These are phyloP conservation scores for Hyperopisus bebe DNA, from an alignment of 2,113 vertebrate genomes.

Conservation along the genomic window DNA sequence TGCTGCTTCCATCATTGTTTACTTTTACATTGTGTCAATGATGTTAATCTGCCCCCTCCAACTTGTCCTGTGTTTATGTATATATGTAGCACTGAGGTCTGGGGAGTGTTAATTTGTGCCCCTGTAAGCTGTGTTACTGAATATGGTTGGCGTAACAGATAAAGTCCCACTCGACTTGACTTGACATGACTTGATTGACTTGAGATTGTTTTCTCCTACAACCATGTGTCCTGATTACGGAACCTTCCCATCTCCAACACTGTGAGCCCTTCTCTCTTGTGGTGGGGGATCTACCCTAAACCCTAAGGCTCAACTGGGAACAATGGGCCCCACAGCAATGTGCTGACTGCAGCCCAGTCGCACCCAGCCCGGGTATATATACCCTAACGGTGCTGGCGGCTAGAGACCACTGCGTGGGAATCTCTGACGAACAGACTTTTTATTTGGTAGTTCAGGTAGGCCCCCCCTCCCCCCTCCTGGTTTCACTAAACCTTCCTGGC, in stretches of 20 bases:
- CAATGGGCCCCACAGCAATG: slow-evolving; percentile 63
- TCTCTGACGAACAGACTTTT: slow-evolving; percentile 47
- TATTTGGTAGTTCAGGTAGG: slow-evolving; percentile 55
- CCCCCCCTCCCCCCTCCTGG: not conserved
- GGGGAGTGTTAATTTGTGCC: not conserved
- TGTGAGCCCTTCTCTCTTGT: not conserved
- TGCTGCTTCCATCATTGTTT: not conserved
- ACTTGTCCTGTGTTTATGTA: not conserved
- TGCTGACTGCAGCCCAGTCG: slow-evolving; percentile 59
- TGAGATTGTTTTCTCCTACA: not conserved
- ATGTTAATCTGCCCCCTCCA: not conserved
- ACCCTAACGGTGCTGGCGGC: slow-evolving; percentile 42
- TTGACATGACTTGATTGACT: not conserved
- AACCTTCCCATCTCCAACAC: not conserved
- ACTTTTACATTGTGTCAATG: not conserved
- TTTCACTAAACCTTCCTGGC: not conserved
- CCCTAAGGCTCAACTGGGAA: slow-evolving; percentile 48
- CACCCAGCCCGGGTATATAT: slow-evolving; percentile 52
- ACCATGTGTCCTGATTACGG: not conserved
- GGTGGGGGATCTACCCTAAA: slow-evolving; percentile 24
- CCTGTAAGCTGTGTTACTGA: not conserved
- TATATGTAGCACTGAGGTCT: not conserved
- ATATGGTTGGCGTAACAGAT: not conserved
- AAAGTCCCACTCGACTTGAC: not conserved
- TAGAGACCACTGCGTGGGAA: slow-evolving; percentile 56